Evolutionary conservation across 37 sponge, comb jelly and placozoan genomes (phyloP).

Genomic region (Spongilla lacustris): DNA sequence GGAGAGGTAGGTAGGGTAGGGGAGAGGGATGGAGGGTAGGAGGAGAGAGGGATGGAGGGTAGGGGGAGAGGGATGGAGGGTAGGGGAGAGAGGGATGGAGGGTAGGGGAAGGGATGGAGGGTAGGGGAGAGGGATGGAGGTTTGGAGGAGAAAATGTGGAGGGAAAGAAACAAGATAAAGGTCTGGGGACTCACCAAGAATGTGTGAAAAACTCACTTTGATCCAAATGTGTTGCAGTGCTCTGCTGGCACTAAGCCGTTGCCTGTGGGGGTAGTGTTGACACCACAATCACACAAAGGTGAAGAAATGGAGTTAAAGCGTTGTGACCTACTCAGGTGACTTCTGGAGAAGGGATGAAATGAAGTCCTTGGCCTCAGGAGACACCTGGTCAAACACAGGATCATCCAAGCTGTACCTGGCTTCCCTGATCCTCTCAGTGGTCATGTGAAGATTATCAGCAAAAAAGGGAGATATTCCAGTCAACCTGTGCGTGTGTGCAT

Average conservation of each 20-base stretch:
- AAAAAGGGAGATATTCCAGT: conserved; percentile 85
- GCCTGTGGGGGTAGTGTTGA: conserved; percentile 1
- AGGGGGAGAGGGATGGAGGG: no score
- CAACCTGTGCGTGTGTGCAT: conserved; percentile 37
- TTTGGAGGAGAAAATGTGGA: no score
- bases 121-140: no score
- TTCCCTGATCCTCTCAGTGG: conserved; percentile 37
- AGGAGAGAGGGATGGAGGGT: no score
- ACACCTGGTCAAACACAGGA: conserved; percentile 57
- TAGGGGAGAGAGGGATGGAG: no score
- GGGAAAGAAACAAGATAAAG: no score
- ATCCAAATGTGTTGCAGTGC: conserved; percentile 55
- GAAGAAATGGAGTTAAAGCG: neutral
- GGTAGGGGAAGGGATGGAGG: no score
- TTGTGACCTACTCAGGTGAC: conserved; percentile 40
- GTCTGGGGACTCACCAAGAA: no score
- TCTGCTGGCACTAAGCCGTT: conserved; percentile 34
- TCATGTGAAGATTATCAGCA: conserved; percentile 44
- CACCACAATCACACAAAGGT: neutral
- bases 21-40: no score
- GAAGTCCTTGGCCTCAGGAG: conserved; percentile 82
- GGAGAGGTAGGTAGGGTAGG: no score
- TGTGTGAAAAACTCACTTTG: conserved; percentile 13
- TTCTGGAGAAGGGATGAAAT: conserved; percentile 65
- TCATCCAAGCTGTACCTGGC: conserved; percentile 53